phyloP scores from a whole-genome alignment of 2,113 vertebrate genomes.

The Cariama cristata region DNA sequence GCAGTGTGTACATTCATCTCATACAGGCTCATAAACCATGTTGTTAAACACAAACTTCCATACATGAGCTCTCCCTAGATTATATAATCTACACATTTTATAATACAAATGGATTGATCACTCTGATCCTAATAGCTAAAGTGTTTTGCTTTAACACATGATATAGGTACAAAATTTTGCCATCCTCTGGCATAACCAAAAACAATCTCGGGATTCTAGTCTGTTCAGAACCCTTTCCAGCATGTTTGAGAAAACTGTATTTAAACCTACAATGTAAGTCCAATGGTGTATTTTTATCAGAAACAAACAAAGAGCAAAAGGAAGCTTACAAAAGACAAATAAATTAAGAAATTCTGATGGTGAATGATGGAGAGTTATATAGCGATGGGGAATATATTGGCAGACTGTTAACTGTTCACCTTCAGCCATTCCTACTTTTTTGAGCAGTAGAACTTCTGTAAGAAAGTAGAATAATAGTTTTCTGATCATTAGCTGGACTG shows the following conservation, averaged over 20 bases:
- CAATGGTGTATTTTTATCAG: neutral
- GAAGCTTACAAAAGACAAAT: neutral
- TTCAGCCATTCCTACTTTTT: neutral
- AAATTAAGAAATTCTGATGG: neutral
- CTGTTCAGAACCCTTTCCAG: neutral
- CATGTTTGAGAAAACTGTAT: neutral
- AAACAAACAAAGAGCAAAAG: neutral
- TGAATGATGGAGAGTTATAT: neutral
- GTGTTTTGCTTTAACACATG: neutral
- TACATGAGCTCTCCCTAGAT: neutral
- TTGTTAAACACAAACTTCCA: neutral
- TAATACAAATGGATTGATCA: neutral
- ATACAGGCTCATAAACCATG: neutral
- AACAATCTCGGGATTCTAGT: neutral
- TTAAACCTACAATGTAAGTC: neutral
- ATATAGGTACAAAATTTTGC: neutral
- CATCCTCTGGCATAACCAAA: neutral
- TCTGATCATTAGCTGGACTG: constrained; percentile 38
- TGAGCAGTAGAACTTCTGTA: neutral
- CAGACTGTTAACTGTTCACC: neutral
- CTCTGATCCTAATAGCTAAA: neutral
- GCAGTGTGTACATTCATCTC: neutral
- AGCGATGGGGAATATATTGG: fast-evolving
- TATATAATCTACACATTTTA: neutral
- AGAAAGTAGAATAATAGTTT: neutral